Base-by-base conservation (phyloP, 1,140 invertebrate genomes). In the Maconellicoccus hirsutus region DNA sequence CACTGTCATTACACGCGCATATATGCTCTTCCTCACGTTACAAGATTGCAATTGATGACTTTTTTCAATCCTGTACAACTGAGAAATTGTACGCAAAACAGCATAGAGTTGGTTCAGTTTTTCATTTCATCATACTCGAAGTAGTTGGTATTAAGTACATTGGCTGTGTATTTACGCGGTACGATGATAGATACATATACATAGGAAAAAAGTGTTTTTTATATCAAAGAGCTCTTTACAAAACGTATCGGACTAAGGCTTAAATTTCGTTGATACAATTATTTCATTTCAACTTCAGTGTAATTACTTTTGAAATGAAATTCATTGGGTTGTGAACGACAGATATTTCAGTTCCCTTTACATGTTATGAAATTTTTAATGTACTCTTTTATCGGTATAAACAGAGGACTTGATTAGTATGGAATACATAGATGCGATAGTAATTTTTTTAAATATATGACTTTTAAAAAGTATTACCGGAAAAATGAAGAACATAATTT, bases 311-410 rank as follows among this genome's bases (percentile, higher is more conserved):
- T 52, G n/a, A 52, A 52, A 52, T 16, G 42, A 52, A 52, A 19
- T 19, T 52, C 42, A 52, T 52, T 16, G 42, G n/a, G 42, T 52
- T 52, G n/a, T 52, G n/a, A 52, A 52, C n/a, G 42, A 52, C 12
- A 52, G 42, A 52, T 14, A 52, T 52, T 8, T 52, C n/a, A 52
- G 42, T 52, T 52, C n/a, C n/a, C n/a, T n/a, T n/a, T n/a, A n/a
- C n/a, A 52, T 52, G 6, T 52, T 52, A 52, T 52, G n/a, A 52
- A 52, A 52, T 52, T 52, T 33, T 52, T 52, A 52, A 52, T 52
- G 42, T 16, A 52, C 42, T 52, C n/a, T 52, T 52, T 52, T 16
- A 33, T 52, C 42, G 42, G 3, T 52, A 52, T 19, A 16, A 52
- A 52, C n/a, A 52, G 2, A 52, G 42, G n/a, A 52, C 42, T 19